These are phyloP conservation scores for Colletes gigas DNA, from an alignment of 1,140 invertebrate species.

Conservation along the genomic window DNA sequence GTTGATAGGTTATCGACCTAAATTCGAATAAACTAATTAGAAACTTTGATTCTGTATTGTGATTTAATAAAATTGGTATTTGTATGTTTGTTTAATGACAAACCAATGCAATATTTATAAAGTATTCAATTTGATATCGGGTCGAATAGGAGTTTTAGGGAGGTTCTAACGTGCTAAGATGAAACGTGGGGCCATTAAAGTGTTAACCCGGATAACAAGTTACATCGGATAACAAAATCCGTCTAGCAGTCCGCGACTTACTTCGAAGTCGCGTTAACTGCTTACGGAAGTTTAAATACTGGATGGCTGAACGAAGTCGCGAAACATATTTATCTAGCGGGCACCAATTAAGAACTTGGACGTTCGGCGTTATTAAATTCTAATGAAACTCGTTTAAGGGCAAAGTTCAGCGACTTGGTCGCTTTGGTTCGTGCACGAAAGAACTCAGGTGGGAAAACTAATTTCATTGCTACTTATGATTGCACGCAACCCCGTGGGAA, in stretches of 20 bases:
- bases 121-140: too few species aligned
- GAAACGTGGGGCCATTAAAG: too few species aligned
- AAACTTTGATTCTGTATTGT: too few species aligned
- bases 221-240: constrained; percentile 21
- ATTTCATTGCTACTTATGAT: not conserved
- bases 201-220: not conserved
- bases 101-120: too few species aligned
- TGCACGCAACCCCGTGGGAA: not conserved
- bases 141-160: too few species aligned
- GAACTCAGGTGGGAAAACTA: not conserved
- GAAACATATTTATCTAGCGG: constrained; percentile 33
- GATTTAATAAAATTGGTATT: too few species aligned
- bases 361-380: constrained; percentile 1
- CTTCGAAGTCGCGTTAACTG: constrained; percentile 9
- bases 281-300: constrained; percentile 36
- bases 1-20: too few species aligned
- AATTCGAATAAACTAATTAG: too few species aligned
- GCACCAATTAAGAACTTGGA: constrained; percentile 6
- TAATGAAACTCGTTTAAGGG: constrained; percentile 14
- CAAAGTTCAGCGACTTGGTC: not conserved
- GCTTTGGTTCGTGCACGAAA: not conserved
- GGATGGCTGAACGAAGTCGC: not conserved
- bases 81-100: too few species aligned
- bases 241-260: not conserved
- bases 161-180: too few species aligned